These are phyloP conservation scores for Microtus oregoni DNA, from an alignment of 2,113 vertebrate species.

Conservation along the genomic window DNA sequence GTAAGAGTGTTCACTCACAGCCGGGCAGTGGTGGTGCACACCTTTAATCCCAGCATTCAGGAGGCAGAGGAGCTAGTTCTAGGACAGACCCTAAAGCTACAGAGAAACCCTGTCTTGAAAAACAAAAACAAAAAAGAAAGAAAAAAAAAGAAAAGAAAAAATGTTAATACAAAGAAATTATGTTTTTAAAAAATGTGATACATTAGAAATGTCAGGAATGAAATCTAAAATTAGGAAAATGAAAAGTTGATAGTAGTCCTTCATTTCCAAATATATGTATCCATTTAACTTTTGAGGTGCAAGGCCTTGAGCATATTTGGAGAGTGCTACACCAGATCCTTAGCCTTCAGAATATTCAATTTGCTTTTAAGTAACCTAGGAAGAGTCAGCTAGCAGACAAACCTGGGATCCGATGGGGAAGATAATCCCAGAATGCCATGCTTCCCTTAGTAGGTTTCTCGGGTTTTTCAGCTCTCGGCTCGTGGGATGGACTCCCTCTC, in stretches of 20 bases:
- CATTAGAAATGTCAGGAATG: not conserved
- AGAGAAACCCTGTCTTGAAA: too few species aligned
- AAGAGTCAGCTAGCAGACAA: not conserved
- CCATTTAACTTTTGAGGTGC: not conserved
- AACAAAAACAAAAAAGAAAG: too few species aligned
- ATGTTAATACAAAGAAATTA: not conserved
- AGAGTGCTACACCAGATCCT: not conserved
- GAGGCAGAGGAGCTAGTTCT: too few species aligned
- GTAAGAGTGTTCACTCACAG: not conserved
- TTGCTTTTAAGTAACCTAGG: not conserved
- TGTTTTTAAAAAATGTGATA: not conserved
- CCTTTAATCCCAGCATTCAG: too few species aligned
- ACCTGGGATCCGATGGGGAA: not conserved
- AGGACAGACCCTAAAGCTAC: too few species aligned
- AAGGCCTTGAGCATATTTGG: too few species aligned
- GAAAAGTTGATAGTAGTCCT: not conserved
- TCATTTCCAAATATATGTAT: not conserved
- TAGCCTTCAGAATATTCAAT: not conserved
- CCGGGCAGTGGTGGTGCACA: too few species aligned
- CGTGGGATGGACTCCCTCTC: not conserved
- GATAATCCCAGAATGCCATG: not conserved
- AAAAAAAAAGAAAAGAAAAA: too few species aligned
- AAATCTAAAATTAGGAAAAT: constrained; percentile 26
- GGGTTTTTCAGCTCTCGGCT: too few species aligned
- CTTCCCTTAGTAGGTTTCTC: not conserved